Conservation (phyloP, 30 jellyfish, hydroid and myxozoan genomes). For the Rhopilema esculentum region DNA sequence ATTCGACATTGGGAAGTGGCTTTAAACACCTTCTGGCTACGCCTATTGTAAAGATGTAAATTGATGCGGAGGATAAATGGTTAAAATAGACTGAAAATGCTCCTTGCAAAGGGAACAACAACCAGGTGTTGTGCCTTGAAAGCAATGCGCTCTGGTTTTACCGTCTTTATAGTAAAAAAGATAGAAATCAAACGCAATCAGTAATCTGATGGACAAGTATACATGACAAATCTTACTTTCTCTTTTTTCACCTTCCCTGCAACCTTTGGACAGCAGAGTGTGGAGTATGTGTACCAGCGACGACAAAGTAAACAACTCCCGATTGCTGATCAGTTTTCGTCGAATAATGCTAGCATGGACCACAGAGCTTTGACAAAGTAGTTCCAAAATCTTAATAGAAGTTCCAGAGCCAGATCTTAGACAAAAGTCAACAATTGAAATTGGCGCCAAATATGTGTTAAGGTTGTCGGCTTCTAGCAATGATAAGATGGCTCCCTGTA, state of each 20-base stretch:
- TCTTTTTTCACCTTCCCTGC: conserved; percentile 2
- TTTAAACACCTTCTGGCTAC: too few species aligned
- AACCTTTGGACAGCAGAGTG: conserved; percentile 8
- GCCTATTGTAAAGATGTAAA: too few species aligned
- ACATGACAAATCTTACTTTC: background rate
- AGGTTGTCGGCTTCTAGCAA: conserved; percentile 2
- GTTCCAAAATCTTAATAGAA: background rate
- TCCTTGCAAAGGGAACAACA: too few species aligned
- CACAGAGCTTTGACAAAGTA: conserved; percentile 14
- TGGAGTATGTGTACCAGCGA: conserved; percentile 7
- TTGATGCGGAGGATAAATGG: too few species aligned
- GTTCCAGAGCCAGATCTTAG: background rate
- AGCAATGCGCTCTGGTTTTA: too few species aligned
- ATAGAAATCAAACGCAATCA: too few species aligned
- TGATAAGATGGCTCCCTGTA: background rate
- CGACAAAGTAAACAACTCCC: background rate
- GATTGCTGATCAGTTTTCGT: background rate
- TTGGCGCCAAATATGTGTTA: conserved; percentile 10
- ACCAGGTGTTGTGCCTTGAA: too few species aligned
- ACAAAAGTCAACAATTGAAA: background rate
- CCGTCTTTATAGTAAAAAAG: background rate
- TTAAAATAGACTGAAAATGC: too few species aligned
- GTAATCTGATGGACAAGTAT: background rate
- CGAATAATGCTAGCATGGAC: background rate
- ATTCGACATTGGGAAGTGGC: too few species aligned